These are phyloP conservation scores for Rutpela maculata DNA, from an alignment of 2,888 invertebrate genomes.

Conservation along the genomic window DNA sequence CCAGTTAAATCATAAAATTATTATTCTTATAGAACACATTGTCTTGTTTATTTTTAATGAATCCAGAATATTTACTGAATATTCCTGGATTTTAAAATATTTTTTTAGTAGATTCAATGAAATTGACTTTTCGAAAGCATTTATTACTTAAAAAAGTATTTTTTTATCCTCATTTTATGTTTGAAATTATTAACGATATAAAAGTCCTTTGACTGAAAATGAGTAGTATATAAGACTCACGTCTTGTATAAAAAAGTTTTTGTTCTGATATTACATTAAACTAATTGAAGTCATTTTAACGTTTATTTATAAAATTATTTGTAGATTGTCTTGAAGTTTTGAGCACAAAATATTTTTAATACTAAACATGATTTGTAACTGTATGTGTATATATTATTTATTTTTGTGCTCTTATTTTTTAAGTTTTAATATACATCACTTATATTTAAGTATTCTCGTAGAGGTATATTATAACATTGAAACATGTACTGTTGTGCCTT, in stretches of 20 bases:
- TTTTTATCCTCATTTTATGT: constrained; percentile 5
- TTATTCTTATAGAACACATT: constrained; percentile 37
- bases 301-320: constrained; percentile 18
- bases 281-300: neutral
- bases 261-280: neutral
- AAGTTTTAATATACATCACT: constrained; percentile 19
- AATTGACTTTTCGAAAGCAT: constrained; percentile 27
- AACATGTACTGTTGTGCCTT: constrained; percentile 26
- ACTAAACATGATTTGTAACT: constrained; percentile 8
- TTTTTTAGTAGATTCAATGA: constrained; percentile 9
- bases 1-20: constrained; percentile 38
- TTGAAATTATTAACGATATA: neutral
- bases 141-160: constrained; percentile 34
- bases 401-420: constrained; percentile 29
- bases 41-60: constrained; percentile 17
- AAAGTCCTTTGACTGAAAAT: neutral
- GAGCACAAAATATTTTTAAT: constrained; percentile 28
- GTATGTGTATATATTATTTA: constrained; percentile 25
- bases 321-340: constrained; percentile 2
- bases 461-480: constrained; percentile 28
- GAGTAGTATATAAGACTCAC: neutral
- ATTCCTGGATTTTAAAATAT: constrained; percentile 18
- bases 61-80: constrained; percentile 11
- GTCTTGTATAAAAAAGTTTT: neutral
- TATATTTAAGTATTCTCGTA: constrained; percentile 34